A percentile compares a stretch with the other conserved stretches of the same genome.
Evolutionary conservation across 2,797 vertebrate species (phyloP).

Genomic region (Sebastes kiyomatsui): DNA sequence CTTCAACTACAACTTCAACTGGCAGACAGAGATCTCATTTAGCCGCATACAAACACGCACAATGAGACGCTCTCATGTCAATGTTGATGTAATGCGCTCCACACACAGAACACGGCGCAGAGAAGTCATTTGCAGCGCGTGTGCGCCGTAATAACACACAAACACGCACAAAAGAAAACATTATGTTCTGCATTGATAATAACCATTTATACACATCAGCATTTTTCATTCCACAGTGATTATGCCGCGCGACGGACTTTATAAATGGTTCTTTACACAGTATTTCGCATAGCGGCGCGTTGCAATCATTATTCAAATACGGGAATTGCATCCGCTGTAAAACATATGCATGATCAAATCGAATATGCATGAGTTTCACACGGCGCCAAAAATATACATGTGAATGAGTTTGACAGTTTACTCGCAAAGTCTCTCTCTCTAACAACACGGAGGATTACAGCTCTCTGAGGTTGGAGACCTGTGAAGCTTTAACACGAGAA

Average conservation of each 20-base stretch:
- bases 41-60: slow-evolving; percentile 32
- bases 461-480: slow-evolving; percentile 23
- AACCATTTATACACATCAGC: slow-evolving; percentile 42
- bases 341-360: slow-evolving; percentile 54
- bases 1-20: slow-evolving; percentile 22
- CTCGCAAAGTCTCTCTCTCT: slow-evolving; percentile 40
- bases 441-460: slow-evolving; percentile 44
- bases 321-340: slow-evolving; percentile 37
- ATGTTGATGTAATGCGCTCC: slow-evolving; percentile 2
- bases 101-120: background rate
- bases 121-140: background rate
- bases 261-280: slow-evolving; percentile 45
- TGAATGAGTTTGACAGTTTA: slow-evolving; percentile 60
- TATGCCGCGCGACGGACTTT: slow-evolving; percentile 25
- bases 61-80: slow-evolving; percentile 25
- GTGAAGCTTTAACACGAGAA: slow-evolving; percentile 24
- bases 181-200: slow-evolving; percentile 37
- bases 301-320: slow-evolving; percentile 55
- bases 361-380: slow-evolving; percentile 76
- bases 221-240: slow-evolving; percentile 53
- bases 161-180: slow-evolving; percentile 29
- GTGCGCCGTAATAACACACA: background rate
- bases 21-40: slow-evolving; percentile 60
- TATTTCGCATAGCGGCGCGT: slow-evolving; percentile 1
- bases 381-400: slow-evolving; percentile 71